Conservation (phyloP, 2,113 vertebrate species). For the Pan paniscus region DNA sequence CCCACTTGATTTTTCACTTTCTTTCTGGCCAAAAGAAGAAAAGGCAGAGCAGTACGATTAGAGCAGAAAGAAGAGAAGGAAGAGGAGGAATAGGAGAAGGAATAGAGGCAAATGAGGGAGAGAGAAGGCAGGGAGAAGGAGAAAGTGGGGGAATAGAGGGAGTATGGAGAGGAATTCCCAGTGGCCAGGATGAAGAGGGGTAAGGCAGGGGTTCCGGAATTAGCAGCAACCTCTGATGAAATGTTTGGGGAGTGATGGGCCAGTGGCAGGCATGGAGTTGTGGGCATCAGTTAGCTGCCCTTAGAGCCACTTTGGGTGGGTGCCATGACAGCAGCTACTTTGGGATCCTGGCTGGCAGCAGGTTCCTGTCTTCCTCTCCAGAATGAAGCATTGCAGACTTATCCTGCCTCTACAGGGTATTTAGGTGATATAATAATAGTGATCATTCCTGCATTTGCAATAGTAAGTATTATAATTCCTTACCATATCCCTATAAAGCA, state of each 20-base stretch:
- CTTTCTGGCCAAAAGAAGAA: not conserved
- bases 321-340: not conserved
- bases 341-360: not conserved
- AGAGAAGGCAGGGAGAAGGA: rapidly evolving
- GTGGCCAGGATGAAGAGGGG: too few species aligned
- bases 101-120: not conserved
- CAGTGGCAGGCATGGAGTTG: not conserved
- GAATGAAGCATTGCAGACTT: not conserved
- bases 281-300: not conserved
- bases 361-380: not conserved
- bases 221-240: not conserved
- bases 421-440: not conserved
- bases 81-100: too few species aligned
- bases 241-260: too few species aligned
- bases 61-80: not conserved
- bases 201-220: not conserved
- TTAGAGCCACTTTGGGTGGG: not conserved
- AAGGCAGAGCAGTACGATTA: not conserved
- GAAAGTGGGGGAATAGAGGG: not conserved
- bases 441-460: not conserved
- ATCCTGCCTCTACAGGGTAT: not conserved
- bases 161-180: too few species aligned
- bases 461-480: not conserved
- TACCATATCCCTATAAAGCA: too few species aligned
- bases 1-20: not conserved